phyloP scores from a whole-genome alignment of 2,888 invertebrate species.

The Cryptosula pallasiana region DNA sequence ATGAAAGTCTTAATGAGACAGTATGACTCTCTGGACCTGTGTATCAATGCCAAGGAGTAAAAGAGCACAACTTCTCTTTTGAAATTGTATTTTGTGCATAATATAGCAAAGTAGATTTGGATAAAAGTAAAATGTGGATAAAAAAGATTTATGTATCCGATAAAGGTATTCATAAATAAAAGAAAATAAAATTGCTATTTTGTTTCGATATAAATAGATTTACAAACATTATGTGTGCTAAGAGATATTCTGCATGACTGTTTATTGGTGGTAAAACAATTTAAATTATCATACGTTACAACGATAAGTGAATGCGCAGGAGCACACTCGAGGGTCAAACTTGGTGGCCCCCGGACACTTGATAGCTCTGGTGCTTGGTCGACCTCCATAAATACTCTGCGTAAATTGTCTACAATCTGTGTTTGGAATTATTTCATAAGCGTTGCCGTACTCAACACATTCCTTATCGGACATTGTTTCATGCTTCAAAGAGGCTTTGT shows the following conservation, averaged over 20 bases:
- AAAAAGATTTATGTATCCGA: no score
- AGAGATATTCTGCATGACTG: no score
- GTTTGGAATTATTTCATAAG: neutral
- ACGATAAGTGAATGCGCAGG: neutral
- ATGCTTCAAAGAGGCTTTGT: neutral
- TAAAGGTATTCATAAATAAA: no score
- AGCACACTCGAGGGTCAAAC: constrained; percentile 1
- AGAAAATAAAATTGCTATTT: no score
- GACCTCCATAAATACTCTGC: neutral
- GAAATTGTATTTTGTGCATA: no score
- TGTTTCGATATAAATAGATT: neutral
- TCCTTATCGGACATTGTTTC: neutral
- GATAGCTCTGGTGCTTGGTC: neutral
- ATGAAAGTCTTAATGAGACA: no score
- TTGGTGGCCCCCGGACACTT: neutral
- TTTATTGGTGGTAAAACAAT: no score
- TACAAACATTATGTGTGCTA: neutral
- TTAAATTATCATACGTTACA: neutral
- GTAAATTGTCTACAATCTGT: neutral
- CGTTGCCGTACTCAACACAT: constrained; percentile 20
- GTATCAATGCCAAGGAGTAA: no score
- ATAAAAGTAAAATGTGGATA: no score
- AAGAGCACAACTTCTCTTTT: no score
- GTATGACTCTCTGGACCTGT: no score
- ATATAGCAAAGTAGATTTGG: no score